Evolutionary conservation across 2,888 invertebrate species (phyloP).

Genomic region (Leucoma salicis): DNA sequence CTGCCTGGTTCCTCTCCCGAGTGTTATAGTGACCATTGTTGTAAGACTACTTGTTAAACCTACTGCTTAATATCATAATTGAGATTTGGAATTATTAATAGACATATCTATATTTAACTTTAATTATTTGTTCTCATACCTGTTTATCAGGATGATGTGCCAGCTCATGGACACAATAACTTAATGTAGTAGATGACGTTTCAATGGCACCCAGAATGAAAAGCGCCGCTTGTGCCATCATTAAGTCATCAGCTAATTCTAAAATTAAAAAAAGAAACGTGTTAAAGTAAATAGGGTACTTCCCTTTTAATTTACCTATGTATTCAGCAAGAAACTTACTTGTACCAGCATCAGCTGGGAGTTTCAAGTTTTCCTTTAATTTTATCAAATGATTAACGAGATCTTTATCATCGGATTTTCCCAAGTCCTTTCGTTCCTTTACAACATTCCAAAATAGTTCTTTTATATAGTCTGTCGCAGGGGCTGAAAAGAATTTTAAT

Average conservation of each 20-base stretch:
- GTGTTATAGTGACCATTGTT: too few relatives aligned
- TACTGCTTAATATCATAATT: too few relatives aligned
- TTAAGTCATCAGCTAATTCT: slow-evolving; percentile 60
- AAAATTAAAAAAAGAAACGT: slow-evolving; percentile 22
- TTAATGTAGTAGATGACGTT: slow-evolving; percentile 58
- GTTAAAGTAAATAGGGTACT: background rate
- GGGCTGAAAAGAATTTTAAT: slow-evolving; percentile 55
- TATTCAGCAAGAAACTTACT: slow-evolving; percentile 39
- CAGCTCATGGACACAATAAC: slow-evolving; percentile 54
- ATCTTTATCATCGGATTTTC: slow-evolving; percentile 45
- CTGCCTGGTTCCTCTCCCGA: too few relatives aligned
- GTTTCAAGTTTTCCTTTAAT: slow-evolving; percentile 55
- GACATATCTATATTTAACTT: background rate
- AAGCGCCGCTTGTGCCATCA: slow-evolving; percentile 64
- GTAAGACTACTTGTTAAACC: background rate
- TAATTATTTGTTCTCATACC: slow-evolving; percentile 32
- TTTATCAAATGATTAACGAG: slow-evolving; percentile 59
- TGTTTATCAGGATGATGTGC: slow-evolving; percentile 58
- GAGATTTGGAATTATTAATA: too few relatives aligned
- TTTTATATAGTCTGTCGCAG: slow-evolving; percentile 55
- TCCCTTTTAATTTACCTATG: background rate
- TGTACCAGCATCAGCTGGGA: slow-evolving; percentile 45
- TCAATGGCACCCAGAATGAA: slow-evolving; percentile 65
- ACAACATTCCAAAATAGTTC: slow-evolving; percentile 55
- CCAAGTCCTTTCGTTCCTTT: slow-evolving; percentile 43